Conservation (phyloP, 37 sponge, comb jelly and placozoan genomes). For the Halisarca cf. caerulea region DNA sequence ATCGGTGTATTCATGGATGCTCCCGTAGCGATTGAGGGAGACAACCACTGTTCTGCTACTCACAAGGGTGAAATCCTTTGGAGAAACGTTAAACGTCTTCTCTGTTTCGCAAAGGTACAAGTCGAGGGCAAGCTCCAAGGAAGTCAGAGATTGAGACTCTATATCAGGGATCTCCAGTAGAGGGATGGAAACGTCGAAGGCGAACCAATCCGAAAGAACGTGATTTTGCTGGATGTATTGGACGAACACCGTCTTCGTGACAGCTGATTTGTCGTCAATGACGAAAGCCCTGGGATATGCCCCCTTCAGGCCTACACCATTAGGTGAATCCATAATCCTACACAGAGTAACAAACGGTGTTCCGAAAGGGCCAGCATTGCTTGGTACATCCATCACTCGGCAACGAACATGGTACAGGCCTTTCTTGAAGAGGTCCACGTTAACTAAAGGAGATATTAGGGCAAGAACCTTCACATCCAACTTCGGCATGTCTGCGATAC, state of each 20-base stretch:
- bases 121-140: slow-evolving; percentile 45
- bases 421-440: slow-evolving; percentile 71
- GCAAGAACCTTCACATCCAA: slow-evolving; percentile 52
- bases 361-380: slow-evolving; percentile 1
- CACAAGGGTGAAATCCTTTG: slow-evolving; percentile 35
- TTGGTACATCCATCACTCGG: slow-evolving; percentile 27
- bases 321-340: slow-evolving; percentile 21
- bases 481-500: slow-evolving; percentile 57
- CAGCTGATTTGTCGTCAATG: slow-evolving; percentile 27
- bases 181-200: slow-evolving; percentile 47
- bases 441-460: slow-evolving; percentile 67
- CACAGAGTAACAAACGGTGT: not conserved
- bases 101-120: slow-evolving; percentile 53
- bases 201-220: slow-evolving; percentile 57
- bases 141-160: slow-evolving; percentile 14
- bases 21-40: slow-evolving; percentile 56
- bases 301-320: not conserved
- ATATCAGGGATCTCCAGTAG: slow-evolving; percentile 11
- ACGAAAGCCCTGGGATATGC: slow-evolving; percentile 65
- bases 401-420: slow-evolving; percentile 71
- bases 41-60: slow-evolving; percentile 43
- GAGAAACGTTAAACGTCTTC: slow-evolving; percentile 39
- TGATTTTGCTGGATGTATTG: slow-evolving; percentile 74
- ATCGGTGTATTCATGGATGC: slow-evolving; percentile 64
- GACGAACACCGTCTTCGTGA: slow-evolving; percentile 68